Conservation (phyloP, 1,140 invertebrate species). For the Idris sp. region DNA sequence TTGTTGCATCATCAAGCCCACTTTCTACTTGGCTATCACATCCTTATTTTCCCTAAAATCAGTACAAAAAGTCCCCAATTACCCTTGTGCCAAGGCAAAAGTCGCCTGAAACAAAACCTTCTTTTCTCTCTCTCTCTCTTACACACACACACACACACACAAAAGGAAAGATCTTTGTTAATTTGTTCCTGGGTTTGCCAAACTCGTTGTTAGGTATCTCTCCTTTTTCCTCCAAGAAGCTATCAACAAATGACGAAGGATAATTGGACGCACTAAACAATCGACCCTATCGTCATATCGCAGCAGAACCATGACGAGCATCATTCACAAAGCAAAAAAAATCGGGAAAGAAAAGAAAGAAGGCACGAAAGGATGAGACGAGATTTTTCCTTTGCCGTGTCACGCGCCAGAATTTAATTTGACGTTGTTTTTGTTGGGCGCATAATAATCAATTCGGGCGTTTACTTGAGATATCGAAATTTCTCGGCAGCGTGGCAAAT, state of each 20-base stretch:
- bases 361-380: too few relatives aligned
- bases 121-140: too few relatives aligned
- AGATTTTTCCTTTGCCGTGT: too few relatives aligned
- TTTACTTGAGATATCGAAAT: too few relatives aligned
- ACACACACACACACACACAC: too few relatives aligned
- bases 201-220: slow-evolving; percentile 6
- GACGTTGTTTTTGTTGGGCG: too few relatives aligned
- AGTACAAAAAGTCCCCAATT: slow-evolving; percentile 37
- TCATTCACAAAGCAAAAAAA: too few relatives aligned
- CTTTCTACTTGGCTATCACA: slow-evolving; percentile 44
- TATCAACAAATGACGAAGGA: slow-evolving; percentile 22
- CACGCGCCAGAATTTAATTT: too few relatives aligned
- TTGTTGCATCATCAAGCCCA: slow-evolving; percentile 51
- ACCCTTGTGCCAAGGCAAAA: slow-evolving; percentile 8
- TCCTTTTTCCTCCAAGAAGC: not conserved
- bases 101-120: slow-evolving; percentile 6
- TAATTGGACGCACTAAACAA: slow-evolving; percentile 26
- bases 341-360: too few relatives aligned
- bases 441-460: too few relatives aligned
- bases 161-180: slow-evolving; percentile 29
- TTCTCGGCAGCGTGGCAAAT: slow-evolving; percentile 38
- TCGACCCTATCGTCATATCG: slow-evolving; percentile 2
- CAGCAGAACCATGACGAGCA: too few relatives aligned
- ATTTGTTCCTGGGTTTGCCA: not conserved
- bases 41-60: slow-evolving; percentile 33